Base-by-base conservation (phyloP, 2,888 invertebrate genomes). In the Polymixis flavicincta region DNA sequence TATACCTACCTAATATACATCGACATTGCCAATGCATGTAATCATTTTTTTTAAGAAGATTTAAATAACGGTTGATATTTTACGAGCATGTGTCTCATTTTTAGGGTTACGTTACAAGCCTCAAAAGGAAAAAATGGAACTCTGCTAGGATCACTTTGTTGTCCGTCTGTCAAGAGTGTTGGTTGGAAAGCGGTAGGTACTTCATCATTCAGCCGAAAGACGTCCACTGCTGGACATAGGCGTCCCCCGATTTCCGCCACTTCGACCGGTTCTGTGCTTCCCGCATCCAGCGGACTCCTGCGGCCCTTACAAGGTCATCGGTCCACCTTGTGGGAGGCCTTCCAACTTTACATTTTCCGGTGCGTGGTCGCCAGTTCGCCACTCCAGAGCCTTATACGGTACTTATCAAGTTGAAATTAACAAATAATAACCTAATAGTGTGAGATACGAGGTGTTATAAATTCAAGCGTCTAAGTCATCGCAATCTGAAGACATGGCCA, bases 61-160 rank as follows among this genome's bases (percentile, higher is more conserved):
- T 65, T 61, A 19, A 61, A 61, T 69, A 83, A 78, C 63, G 63
- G 71, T 42, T 54, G 6, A 28, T 19, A n/a, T 54, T 72, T 66
- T n/a, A 32, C 9, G 2, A 32, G 19, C 28, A 17, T n/a, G 9
- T 48, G 8, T 54, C 11, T 52, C 6, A 11, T 66, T 32, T 14
- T 50, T 32, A 50, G 32, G n/a, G 61, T 42, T n/a, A 37, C 2
- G 61, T 42, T n/a, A 37, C 2, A 9, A 2, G 32, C 5, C 5
- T 61, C 37, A 42, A n/a, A 42, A 22, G 22, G 13, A 14, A 60
- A 32, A 37, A 32, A 37, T 60, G 1, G 19, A 32, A 13, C 60
- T 22, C 13, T 3, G 13, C 6, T 2, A 59, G 3, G 32, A 59
- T 13, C 19, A 48, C 19, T 48, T 28, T 64, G 8, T 13, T 48